These are phyloP conservation scores for Pterocles orientalis DNA, from an alignment of 2,113 vertebrate genomes.

Conservation along the genomic window DNA sequence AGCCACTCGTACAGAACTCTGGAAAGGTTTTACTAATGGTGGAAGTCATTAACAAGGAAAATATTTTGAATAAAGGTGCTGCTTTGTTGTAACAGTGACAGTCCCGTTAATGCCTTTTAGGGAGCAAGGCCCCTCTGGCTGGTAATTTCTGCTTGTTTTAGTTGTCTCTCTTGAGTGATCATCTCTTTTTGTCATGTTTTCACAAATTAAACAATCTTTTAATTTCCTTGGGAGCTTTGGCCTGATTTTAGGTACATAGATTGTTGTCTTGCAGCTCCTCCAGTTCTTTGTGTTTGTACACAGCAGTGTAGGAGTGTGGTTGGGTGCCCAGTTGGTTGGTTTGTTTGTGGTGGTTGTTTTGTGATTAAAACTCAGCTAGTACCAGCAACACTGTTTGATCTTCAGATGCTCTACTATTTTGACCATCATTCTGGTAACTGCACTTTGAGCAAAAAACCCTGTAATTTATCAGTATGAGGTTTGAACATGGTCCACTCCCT, in stretches of 20 bases:
- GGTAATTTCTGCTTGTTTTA: not conserved
- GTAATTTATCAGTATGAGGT: not conserved
- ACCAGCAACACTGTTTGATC: not conserved
- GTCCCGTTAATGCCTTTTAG: not conserved
- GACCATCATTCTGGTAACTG: not conserved
- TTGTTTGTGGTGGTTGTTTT: not conserved
- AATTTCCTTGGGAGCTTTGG: not conserved
- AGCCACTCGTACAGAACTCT: not conserved
- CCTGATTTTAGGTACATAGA: not conserved
- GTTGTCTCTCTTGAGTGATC: not conserved
- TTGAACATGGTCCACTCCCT: not conserved
- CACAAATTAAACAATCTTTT: not conserved
- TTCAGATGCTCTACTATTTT: not conserved
- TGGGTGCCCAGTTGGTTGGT: not conserved
- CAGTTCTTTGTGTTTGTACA: not conserved
- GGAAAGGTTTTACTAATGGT: not conserved
- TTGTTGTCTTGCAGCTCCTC: not conserved
- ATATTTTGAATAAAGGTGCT: slow-evolving; percentile 26
- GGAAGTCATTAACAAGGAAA: slow-evolving; percentile 42
- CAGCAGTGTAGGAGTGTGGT: not conserved
- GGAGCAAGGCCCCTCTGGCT: not conserved
- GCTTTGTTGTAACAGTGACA: not conserved
- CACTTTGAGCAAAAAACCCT: not conserved
- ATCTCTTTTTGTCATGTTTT: not conserved
- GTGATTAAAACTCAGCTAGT: slow-evolving; percentile 1